Conservation (phyloP, 2,888 invertebrate species). For the Tachina grossa region DNA sequence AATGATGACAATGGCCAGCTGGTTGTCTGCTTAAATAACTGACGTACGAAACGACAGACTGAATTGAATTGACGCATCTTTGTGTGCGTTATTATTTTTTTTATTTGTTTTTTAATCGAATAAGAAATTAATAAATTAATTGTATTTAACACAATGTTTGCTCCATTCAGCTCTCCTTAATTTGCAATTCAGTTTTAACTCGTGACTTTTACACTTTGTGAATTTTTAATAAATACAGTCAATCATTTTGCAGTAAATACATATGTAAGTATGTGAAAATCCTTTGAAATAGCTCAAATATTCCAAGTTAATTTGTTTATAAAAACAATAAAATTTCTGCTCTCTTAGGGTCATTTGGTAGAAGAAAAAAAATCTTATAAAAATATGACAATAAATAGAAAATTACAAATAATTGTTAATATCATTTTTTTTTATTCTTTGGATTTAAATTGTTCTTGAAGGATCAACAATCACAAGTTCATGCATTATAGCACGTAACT, state of each 20-base stretch:
- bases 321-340: neutral
- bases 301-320: neutral
- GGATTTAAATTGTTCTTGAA: slow-evolving; percentile 54
- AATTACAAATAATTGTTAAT: neutral
- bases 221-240: slow-evolving; percentile 8
- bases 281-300: neutral
- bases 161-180: slow-evolving; percentile 12
- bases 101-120: slow-evolving; percentile 59
- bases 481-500: slow-evolving; percentile 63
- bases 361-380: neutral
- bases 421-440: neutral
- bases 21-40: slow-evolving; percentile 49
- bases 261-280: neutral
- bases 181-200: slow-evolving; percentile 66
- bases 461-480: slow-evolving; percentile 39
- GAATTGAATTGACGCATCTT: slow-evolving; percentile 29
- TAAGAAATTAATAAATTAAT: slow-evolving; percentile 69
- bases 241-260: neutral
- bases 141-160: slow-evolving; percentile 60
- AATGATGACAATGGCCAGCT: slow-evolving; percentile 69
- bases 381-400: neutral
- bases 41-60: slow-evolving; percentile 15
- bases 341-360: neutral
- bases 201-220: slow-evolving; percentile 54
- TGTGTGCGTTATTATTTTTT: slow-evolving; percentile 3